A percentile compares a stretch with the other conserved stretches of the same genome.
Evolutionary conservation across 92 coral and sea anemone genomes (phyloP).

Genomic region (Porites cylindrica): DNA sequence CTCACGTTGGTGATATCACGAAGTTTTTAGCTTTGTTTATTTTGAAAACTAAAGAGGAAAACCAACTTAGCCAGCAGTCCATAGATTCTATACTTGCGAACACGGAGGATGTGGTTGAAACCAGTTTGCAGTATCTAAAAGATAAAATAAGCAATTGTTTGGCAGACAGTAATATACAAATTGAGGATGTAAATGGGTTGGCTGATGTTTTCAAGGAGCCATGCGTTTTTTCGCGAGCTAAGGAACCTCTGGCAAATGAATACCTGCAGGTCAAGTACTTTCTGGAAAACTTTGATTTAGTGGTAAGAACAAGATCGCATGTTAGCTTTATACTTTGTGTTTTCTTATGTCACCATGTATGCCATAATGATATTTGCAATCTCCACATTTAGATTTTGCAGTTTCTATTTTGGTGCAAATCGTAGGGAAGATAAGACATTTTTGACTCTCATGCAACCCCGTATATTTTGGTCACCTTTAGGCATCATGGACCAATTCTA

Average conservation of each 20-base stretch:
- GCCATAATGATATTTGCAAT: no score
- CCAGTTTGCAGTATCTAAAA: slow-evolving; percentile 51
- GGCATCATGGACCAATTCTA: no score
- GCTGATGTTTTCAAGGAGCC: slow-evolving; percentile 46
- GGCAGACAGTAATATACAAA: slow-evolving; percentile 36
- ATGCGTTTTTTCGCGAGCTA: slow-evolving; percentile 60
- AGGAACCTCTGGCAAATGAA: slow-evolving; percentile 48
- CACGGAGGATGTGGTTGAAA: slow-evolving; percentile 54
- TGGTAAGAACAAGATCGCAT: slow-evolving; percentile 52
- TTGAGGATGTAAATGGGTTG: slow-evolving; percentile 53
- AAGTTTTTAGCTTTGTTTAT: slow-evolving; percentile 68
- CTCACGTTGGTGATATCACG: slow-evolving; percentile 48
- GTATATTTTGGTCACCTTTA: no score
- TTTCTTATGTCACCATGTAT: no score
- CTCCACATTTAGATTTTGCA: no score
- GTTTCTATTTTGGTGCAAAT: no score
- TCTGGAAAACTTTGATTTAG: slow-evolving; percentile 63
- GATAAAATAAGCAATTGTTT: slow-evolving; percentile 52
- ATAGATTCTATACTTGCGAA: slow-evolving; percentile 53
- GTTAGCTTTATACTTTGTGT: background rate
- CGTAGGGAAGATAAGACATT: no score
- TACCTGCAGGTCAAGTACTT: slow-evolving; percentile 75
- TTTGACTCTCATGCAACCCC: no score
- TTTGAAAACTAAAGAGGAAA: slow-evolving; percentile 76
- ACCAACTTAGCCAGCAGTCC: slow-evolving; percentile 65